Evolutionary conservation across 2,113 vertebrate species (phyloP).

Genomic region (Lampris incognitus): DNA sequence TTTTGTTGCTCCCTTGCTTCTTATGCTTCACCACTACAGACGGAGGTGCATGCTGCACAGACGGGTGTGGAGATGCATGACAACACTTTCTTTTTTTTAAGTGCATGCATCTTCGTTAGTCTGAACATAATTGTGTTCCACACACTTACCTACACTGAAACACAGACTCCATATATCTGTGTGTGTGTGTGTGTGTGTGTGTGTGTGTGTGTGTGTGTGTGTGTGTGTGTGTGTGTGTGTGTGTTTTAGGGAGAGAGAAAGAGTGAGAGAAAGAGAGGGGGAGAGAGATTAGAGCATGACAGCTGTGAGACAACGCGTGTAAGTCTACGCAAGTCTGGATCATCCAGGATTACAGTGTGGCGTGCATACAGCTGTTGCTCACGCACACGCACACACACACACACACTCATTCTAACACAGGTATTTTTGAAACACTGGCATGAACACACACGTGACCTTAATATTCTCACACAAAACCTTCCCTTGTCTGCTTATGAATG

Average conservation of each 20-base stretch:
- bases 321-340: constrained; percentile 82
- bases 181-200: constrained; percentile 3
- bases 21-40: constrained; percentile 9
- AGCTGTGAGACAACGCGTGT: constrained; percentile 82
- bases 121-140: constrained; percentile 18
- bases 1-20: constrained; percentile 38
- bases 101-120: constrained; percentile 8
- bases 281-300: constrained; percentile 69
- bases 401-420: constrained; percentile 25
- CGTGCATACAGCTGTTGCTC: constrained; percentile 71
- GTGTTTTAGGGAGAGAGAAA: constrained; percentile 23
- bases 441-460: constrained; percentile 14
- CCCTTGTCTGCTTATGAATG: constrained; percentile 15
- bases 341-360: constrained; percentile 82
- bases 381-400: constrained; percentile 39
- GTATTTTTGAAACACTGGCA: constrained; percentile 25
- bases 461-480: constrained; percentile 1
- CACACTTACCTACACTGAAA: constrained; percentile 15
- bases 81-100: neutral
- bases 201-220: neutral
- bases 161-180: constrained; percentile 28
- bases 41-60: constrained; percentile 44
- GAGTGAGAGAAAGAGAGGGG: constrained; percentile 1
- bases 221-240: neutral
- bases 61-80: constrained; percentile 35